Percentiles rank a stretch among this genome's conserved stretches.
These are phyloP conservation scores for Columbina picui DNA, from an alignment of 2,113 vertebrate genomes.

Conservation along the genomic window DNA sequence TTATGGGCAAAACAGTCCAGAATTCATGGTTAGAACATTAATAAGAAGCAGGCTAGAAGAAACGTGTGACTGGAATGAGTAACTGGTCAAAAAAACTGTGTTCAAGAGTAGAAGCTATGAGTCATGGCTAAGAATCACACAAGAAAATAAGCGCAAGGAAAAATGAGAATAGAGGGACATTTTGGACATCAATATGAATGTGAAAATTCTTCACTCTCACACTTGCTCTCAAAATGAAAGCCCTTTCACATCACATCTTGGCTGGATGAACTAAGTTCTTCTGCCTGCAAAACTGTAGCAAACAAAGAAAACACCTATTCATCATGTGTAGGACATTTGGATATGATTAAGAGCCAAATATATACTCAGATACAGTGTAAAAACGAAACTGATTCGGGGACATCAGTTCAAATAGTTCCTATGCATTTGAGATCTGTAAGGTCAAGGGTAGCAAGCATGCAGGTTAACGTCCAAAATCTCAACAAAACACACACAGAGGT, in stretches of 20 bases:
- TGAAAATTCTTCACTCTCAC: not conserved
- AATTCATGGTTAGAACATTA: not conserved
- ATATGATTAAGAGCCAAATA: not conserved
- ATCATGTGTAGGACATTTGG: not conserved
- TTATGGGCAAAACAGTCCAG: not conserved
- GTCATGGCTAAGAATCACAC: not conserved
- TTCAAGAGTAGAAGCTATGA: not conserved
- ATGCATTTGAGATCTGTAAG: not conserved
- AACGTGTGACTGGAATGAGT: not conserved
- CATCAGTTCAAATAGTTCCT: not conserved
- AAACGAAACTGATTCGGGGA: not conserved
- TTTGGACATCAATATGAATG: not conserved
- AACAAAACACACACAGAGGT: not conserved
- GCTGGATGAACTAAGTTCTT: not conserved
- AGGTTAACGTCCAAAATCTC: not conserved
- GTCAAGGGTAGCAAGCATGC: not conserved
- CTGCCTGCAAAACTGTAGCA: not conserved
- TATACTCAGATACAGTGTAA: not conserved
- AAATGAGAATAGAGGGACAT: not conserved
- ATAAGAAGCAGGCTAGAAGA: not conserved
- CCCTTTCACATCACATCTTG: not conserved
- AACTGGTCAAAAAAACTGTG: not conserved
- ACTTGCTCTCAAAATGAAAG: not conserved
- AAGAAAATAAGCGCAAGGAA: not conserved
- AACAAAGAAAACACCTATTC: not conserved